These are phyloP conservation scores for Bufo bufo DNA, from an alignment of 2,113 vertebrate species.

Conservation along the genomic window DNA sequence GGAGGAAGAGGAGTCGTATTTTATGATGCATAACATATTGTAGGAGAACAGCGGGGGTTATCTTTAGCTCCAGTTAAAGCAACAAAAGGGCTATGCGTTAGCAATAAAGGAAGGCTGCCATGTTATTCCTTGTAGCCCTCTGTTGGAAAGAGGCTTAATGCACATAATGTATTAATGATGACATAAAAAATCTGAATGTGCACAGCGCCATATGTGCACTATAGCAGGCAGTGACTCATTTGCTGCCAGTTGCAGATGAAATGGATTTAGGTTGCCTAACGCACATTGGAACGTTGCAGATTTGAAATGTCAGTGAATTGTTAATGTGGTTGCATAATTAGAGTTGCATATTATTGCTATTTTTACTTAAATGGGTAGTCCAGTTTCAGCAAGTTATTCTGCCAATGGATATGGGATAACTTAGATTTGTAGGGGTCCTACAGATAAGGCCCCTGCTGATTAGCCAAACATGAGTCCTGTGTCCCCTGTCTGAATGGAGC, in stretches of 20 bases:
- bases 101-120: background rate
- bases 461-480: too few relatives aligned
- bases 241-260: constrained; percentile 22
- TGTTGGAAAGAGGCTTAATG: constrained; percentile 23
- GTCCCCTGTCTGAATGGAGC: too few relatives aligned
- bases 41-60: constrained; percentile 44
- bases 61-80: constrained; percentile 48
- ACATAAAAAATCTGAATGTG: constrained; percentile 24
- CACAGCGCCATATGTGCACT: constrained; percentile 17
- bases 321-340: constrained; percentile 19
- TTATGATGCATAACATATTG: constrained; percentile 55
- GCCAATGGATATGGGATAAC: too few relatives aligned
- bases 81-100: constrained; percentile 19
- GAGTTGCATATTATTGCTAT: background rate
- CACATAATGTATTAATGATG: constrained; percentile 28
- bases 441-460: too few relatives aligned
- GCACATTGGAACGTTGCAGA: constrained; percentile 10
- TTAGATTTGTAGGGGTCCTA: too few relatives aligned
- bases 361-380: background rate
- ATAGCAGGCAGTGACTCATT: constrained; percentile 36
- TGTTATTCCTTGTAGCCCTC: constrained; percentile 8
- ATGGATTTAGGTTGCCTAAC: background rate
- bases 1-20: constrained; percentile 46
- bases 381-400: too few relatives aligned
- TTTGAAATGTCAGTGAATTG: constrained; percentile 7